Evolutionary conservation across 2,888 invertebrate genomes (phyloP).

Genomic region (Litoditis marina): DNA sequence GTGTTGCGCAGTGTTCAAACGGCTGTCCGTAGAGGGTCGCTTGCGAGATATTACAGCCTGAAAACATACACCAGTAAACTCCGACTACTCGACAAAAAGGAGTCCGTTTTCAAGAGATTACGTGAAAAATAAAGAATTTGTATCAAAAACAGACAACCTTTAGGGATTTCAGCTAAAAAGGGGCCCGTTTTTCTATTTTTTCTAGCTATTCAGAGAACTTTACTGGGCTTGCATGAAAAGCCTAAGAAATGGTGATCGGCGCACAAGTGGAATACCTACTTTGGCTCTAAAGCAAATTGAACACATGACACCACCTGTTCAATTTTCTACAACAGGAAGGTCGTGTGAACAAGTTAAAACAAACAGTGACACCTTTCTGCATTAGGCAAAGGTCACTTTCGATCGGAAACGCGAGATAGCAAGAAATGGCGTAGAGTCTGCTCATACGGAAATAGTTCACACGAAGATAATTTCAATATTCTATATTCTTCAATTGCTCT

Average conservation of each 20-base stretch:
- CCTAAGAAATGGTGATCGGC: no score
- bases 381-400: not conserved
- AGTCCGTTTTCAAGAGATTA: no score
- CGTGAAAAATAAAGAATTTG: no score
- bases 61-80: not conserved
- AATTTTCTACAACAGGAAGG: not conserved
- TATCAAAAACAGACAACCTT: no score
- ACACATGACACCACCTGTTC: not conserved
- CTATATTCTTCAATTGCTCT: no score
- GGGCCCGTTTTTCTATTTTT: no score
- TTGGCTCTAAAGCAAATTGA: not conserved
- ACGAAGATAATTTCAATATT: not conserved
- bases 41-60: constrained; percentile 4
- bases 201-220: no score
- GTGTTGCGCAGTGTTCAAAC: constrained; percentile 7
- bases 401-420: not conserved
- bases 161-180: no score
- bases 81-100: no score
- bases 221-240: no score
- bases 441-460: no score
- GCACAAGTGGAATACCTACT: not conserved
- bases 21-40: constrained; percentile 1
- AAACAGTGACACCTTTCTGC: constrained; percentile 2
- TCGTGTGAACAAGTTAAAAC: not conserved
- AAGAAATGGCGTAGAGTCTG: no score